Conservation (phyloP, 1,140 invertebrate genomes). For the Drosophila trapezifrons region DNA sequence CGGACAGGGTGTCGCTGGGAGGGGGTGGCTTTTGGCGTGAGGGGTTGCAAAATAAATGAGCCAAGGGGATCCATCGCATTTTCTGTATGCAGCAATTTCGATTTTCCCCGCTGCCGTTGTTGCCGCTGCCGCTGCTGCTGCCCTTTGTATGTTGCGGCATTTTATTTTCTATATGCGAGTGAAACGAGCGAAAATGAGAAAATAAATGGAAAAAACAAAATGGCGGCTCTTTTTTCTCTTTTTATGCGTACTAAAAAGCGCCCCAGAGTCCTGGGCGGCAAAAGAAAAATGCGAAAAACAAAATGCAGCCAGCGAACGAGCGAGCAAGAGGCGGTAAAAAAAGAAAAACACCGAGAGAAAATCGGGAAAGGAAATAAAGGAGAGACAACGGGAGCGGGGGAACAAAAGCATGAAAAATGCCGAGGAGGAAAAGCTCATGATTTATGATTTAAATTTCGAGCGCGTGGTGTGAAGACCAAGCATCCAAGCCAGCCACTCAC, state of each 20-base stretch:
- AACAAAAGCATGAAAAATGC: slow-evolving; percentile 67
- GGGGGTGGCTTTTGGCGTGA: not conserved
- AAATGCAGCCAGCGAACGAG: slow-evolving; percentile 62
- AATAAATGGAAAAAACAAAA: slow-evolving; percentile 81
- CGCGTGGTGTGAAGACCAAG: slow-evolving; percentile 72
- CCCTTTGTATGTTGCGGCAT: slow-evolving; percentile 72
- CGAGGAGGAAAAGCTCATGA: slow-evolving; percentile 80
- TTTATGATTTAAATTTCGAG: slow-evolving; percentile 81
- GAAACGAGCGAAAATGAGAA: slow-evolving; percentile 76
- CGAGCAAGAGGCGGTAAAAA: slow-evolving; percentile 21
- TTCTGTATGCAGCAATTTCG: slow-evolving; percentile 69
- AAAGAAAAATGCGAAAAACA: slow-evolving; percentile 81
- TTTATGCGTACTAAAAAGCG: slow-evolving; percentile 82
- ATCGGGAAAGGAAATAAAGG: slow-evolving; percentile 1
- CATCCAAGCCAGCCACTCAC: slow-evolving; percentile 36
- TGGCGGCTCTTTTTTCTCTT: slow-evolving; percentile 76
- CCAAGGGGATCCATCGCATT: slow-evolving; percentile 45
- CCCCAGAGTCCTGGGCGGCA: slow-evolving; percentile 48
- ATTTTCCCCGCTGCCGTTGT: slow-evolving; percentile 38
- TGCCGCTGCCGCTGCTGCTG: slow-evolving; percentile 40
- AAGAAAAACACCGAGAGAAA: slow-evolving; percentile 39
- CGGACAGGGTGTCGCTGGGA: slow-evolving; percentile 9
- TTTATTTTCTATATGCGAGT: slow-evolving; percentile 80
- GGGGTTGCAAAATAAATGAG: slow-evolving; percentile 53
- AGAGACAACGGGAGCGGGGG: slow-evolving; percentile 1